A percentile compares a stretch with the other conserved stretches of the same genome.
phyloP scores from a whole-genome alignment of 1,140 invertebrate genomes.

The Mercenaria mercenaria region DNA sequence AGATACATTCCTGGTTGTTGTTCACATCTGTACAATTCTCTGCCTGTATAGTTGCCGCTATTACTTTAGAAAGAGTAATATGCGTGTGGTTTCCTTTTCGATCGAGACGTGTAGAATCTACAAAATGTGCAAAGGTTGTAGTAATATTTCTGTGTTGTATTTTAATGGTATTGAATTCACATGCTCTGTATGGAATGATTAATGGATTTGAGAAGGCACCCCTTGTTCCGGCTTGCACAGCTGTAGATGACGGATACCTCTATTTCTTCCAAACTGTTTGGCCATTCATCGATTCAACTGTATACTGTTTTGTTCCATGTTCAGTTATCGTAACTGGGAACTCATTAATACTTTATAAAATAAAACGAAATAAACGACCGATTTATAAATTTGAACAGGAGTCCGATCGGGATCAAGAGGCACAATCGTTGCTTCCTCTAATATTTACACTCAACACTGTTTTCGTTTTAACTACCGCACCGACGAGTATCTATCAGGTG shows the following conservation, averaged over 20 bases:
- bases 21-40: too few species aligned
- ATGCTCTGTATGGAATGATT: neutral
- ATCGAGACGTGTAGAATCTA: neutral
- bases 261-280: neutral
- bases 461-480: neutral
- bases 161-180: neutral
- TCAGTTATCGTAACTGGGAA: neutral
- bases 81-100: neutral
- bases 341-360: neutral
- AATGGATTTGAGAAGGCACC: neutral
- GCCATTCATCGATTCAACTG: neutral
- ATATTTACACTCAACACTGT: neutral
- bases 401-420: neutral
- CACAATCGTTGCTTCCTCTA: neutral
- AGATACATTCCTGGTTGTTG: too few species aligned
- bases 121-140: neutral
- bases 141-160: neutral
- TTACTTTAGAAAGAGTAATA: too few species aligned
- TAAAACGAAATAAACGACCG: neutral
- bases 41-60: too few species aligned
- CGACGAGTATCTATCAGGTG: neutral
- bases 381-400: too few species aligned
- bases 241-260: neutral
- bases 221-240: neutral
- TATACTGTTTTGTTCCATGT: constrained; percentile 1